A percentile compares a stretch with the other conserved stretches of the same genome.
phyloP scores from a whole-genome alignment of 2,113 vertebrate genomes.

The Nothobranchius kuhntae region DNA sequence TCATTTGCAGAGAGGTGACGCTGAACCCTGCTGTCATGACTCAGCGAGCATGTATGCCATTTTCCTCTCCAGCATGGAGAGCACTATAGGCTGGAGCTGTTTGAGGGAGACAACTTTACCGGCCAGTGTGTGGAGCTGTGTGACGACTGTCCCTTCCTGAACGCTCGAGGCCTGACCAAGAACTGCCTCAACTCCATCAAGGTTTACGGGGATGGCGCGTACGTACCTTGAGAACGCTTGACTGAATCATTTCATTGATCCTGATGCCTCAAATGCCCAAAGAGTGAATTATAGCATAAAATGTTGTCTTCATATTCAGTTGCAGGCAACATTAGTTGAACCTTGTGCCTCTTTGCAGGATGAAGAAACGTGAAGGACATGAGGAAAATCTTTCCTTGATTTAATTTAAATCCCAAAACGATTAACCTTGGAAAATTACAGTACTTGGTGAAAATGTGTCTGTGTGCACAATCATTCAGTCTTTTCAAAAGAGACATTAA shows the following conservation, averaged over 20 bases:
- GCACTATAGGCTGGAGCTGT: constrained; percentile 88
- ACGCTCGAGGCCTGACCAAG: constrained; percentile 85
- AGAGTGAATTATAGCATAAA: no score
- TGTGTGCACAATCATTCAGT: background rate
- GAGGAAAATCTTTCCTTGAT: background rate
- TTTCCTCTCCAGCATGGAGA: constrained; percentile 83
- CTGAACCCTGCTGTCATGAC: constrained; percentile 28
- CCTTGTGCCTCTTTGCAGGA: no score
- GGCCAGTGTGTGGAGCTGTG: constrained; percentile 88
- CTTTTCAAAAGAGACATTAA: no score
- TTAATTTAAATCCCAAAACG: background rate
- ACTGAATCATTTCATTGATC: background rate
- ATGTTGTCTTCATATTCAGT: no score
- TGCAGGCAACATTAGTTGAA: background rate
- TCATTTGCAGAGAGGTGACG: constrained; percentile 18
- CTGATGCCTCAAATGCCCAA: background rate
- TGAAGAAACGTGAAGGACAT: background rate
- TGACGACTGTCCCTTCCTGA: constrained; percentile 89
- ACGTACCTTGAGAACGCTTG: constrained; percentile 61
- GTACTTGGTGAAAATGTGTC: background rate
- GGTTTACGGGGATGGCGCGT: constrained; percentile 90
- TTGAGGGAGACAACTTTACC: constrained; percentile 84
- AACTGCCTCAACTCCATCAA: constrained; percentile 86
- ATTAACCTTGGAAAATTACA: background rate
- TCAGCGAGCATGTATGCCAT: constrained; percentile 30